Conservation (phyloP, 1,140 invertebrate species). For the Drosophila burlai region DNA sequence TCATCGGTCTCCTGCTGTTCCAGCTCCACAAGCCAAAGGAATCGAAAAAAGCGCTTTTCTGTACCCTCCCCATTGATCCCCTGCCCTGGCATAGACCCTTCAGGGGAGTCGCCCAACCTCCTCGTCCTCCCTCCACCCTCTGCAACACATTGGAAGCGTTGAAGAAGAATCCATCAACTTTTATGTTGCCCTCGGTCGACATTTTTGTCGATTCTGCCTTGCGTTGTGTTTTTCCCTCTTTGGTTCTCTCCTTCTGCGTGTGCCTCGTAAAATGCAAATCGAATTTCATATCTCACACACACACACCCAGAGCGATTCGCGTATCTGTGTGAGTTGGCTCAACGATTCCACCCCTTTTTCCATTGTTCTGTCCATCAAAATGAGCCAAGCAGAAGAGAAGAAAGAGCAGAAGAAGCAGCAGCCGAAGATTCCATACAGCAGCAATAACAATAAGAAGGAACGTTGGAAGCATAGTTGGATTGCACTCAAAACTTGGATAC, state of each 20-base stretch:
- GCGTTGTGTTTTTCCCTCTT: conserved; percentile 27
- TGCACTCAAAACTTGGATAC: neutral
- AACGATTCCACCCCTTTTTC: conserved; percentile 82
- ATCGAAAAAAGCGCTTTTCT: conserved; percentile 45
- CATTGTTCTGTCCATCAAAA: conserved; percentile 84
- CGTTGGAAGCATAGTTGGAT: too few species aligned
- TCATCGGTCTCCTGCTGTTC: conserved; percentile 16
- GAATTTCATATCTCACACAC: conserved; percentile 70
- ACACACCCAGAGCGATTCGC: conserved; percentile 23
- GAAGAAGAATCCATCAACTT: conserved; percentile 85
- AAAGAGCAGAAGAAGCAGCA: conserved; percentile 28
- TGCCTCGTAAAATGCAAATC: conserved; percentile 82
- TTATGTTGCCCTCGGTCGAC: conserved; percentile 78
- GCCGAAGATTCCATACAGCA: conserved; percentile 32
- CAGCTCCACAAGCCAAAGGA: conserved; percentile 30
- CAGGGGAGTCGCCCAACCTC: conserved; percentile 1
- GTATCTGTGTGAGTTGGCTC: conserved; percentile 44
- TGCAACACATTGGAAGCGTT: conserved; percentile 55
- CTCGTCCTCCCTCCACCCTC: neutral
- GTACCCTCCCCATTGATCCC: neutral
- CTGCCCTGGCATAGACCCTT: conserved; percentile 2
- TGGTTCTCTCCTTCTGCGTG: conserved; percentile 12
- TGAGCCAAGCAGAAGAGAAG: conserved; percentile 24
- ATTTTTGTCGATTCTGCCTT: conserved; percentile 78
- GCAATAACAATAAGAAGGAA: conserved; percentile 17